These are phyloP conservation scores for Urocynchramus pylzowi DNA, from an alignment of 2,113 vertebrate species.

Conservation along the genomic window DNA sequence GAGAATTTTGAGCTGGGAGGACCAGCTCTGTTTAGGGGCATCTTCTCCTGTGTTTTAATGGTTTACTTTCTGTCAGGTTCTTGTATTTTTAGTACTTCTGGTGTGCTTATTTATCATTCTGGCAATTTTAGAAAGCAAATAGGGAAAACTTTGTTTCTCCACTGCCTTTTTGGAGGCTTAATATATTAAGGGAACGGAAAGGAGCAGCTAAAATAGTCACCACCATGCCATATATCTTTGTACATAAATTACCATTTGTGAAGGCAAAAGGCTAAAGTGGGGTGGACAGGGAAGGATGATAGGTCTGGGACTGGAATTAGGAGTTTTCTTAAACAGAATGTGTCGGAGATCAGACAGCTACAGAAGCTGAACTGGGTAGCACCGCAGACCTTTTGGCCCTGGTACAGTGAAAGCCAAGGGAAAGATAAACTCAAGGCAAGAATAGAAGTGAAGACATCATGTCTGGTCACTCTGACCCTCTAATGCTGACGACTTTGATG, in stretches of 20 bases:
- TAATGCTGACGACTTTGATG: not conserved
- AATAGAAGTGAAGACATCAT: not conserved
- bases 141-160: not conserved
- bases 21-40: not conserved
- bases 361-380: not conserved
- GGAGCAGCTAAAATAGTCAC: not conserved
- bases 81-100: not conserved
- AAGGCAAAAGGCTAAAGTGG: constrained; percentile 8
- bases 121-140: not conserved
- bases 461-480: not conserved
- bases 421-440: not conserved
- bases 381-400: not conserved
- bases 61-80: not conserved
- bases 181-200: not conserved
- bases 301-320: constrained; percentile 28
- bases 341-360: not conserved
- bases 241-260: constrained; percentile 11
- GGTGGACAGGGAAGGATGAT: not conserved
- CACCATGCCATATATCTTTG: not conserved
- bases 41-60: not conserved
- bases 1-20: not conserved
- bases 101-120: not conserved
- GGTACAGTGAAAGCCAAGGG: not conserved
- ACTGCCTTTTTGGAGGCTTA: not conserved
- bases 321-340: not conserved